Conservation (phyloP, 2,797 vertebrate genomes). For the Phalanger gymnotis region DNA sequence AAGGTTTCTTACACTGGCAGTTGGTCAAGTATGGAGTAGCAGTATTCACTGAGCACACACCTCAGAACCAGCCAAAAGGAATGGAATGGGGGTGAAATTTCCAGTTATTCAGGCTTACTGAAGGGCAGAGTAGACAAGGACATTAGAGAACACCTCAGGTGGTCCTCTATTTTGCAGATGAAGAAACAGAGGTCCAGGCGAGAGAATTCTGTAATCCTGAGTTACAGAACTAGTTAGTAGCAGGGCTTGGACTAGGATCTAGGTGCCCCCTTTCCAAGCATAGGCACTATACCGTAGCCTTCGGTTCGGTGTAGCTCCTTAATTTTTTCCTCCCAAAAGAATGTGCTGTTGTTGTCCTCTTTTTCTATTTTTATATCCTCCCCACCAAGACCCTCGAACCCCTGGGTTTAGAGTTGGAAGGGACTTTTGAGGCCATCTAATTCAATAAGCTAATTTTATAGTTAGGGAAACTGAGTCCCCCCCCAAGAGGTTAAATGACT, state of each 20-base stretch:
- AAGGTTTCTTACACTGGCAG: background rate
- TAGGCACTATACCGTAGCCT: background rate
- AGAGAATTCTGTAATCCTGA: background rate
- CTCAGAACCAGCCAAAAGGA: slow-evolving; percentile 30
- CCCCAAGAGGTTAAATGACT: background rate
- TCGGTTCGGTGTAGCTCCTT: background rate
- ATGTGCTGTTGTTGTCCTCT: background rate
- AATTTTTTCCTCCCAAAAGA: background rate
- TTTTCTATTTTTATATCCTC: background rate
- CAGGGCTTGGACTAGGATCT: background rate
- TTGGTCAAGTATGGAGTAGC: background rate
- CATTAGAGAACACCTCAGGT: background rate
- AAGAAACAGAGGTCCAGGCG: background rate
- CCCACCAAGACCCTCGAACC: background rate
- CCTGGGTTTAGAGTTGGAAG: background rate
- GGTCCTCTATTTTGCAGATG: background rate
- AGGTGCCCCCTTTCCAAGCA: background rate
- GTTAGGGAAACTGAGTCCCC: background rate
- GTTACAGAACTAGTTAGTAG: background rate
- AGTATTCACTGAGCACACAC: background rate
- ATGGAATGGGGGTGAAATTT: slow-evolving; percentile 2
- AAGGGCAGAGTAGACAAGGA: background rate
- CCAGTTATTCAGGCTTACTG: background rate
- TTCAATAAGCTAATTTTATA: background rate
- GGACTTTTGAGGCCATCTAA: background rate